Percentiles rank a stretch among this genome's conserved stretches.
Conservation (phyloP, 2,113 vertebrate genomes). For the Tragelaphus imberbis region DNA sequence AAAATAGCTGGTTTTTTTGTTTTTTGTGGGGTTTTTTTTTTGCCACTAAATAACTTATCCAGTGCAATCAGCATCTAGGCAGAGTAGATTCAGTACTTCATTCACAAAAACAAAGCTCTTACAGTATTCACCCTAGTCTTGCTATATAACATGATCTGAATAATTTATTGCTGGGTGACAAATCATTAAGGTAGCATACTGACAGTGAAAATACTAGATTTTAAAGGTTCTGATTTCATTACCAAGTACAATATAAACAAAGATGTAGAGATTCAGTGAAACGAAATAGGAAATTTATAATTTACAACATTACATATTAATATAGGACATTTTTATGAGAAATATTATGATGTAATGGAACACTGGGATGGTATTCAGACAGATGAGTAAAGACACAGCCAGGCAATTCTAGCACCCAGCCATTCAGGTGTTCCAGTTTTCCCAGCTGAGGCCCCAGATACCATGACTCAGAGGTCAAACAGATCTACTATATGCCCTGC, state of each 20-base stretch:
- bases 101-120: constrained; percentile 1
- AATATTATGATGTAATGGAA: neutral
- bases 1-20: neutral
- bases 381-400: neutral
- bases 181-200: neutral
- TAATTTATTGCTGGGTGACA: neutral
- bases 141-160: neutral
- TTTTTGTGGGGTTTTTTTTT: neutral
- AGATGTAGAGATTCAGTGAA: neutral
- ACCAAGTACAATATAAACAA: neutral
- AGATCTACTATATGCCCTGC: neutral
- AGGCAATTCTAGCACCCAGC: neutral
- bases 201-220: neutral
- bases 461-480: neutral
- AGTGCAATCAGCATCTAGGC: neutral
- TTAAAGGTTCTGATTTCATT: constrained; percentile 22
- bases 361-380: neutral
- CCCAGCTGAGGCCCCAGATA: neutral
- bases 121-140: neutral
- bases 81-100: neutral
- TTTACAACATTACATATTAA: neutral
- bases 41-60: neutral
- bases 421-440: neutral
- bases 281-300: neutral
- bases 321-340: neutral